A percentile compares a stretch with the other conserved stretches of the same genome.
These are phyloP conservation scores for Dipodomys stephensi DNA, from an alignment of 2,113 vertebrate genomes.

Conservation along the genomic window DNA sequence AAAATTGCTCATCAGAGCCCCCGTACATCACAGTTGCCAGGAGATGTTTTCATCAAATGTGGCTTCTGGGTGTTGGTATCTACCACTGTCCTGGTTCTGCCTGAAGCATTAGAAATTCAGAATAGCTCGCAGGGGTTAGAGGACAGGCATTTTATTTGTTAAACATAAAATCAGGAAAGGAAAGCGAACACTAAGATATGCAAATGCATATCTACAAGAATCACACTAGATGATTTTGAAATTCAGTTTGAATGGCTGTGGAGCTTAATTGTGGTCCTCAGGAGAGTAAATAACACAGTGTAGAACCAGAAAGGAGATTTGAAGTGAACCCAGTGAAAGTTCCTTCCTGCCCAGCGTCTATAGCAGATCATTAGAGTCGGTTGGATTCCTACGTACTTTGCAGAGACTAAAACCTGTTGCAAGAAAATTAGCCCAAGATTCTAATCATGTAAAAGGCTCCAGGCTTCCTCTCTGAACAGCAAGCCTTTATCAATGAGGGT, in stretches of 20 bases:
- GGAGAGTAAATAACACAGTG: constrained; percentile 84
- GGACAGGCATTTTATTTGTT: constrained; percentile 69
- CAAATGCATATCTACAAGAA: constrained; percentile 76
- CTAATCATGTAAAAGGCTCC: constrained; percentile 47
- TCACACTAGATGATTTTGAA: constrained; percentile 80
- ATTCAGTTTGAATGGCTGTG: constrained; percentile 83
- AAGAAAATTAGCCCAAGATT: constrained; percentile 69
- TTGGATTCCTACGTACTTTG: constrained; percentile 68
- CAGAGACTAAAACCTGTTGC: constrained; percentile 77
- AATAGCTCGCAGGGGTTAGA: constrained; percentile 52
- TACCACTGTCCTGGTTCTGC: neutral
- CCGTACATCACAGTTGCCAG: constrained; percentile 8
- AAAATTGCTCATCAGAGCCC: constrained; percentile 66
- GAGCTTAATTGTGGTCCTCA: constrained; percentile 82
- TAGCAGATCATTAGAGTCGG: constrained; percentile 69
- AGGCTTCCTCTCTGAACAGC: neutral
- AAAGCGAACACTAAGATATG: constrained; percentile 80
- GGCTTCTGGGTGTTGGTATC: neutral
- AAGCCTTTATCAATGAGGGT: neutral
- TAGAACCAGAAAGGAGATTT: constrained; percentile 71
- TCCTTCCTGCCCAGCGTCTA: constrained; percentile 68
- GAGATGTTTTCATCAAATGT: constrained; percentile 62
- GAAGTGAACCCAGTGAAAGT: constrained; percentile 76
- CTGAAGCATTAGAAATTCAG: constrained; percentile 51
- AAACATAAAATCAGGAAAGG: constrained; percentile 76